phyloP scores from a whole-genome alignment of 2,797 vertebrate species.

The Pangasius djambal region DNA sequence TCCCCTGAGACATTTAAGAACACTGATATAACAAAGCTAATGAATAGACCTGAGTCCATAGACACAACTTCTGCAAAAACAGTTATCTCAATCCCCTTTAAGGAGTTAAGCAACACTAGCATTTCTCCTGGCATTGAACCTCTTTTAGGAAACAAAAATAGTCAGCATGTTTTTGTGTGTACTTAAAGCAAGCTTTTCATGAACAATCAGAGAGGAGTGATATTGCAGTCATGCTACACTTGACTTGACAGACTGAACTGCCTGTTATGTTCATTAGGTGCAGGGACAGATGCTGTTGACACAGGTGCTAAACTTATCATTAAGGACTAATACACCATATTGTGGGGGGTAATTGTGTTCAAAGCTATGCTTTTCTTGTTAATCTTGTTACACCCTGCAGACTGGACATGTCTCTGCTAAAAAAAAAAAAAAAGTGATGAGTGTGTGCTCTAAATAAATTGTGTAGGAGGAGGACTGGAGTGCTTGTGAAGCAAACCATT shows the following conservation, averaged over 20 bases:
- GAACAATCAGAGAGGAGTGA: slow-evolving; percentile 39
- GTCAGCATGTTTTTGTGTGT: slow-evolving; percentile 28
- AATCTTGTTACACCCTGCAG: slow-evolving; percentile 58
- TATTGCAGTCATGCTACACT: slow-evolving; percentile 65
- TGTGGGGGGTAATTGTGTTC: slow-evolving; percentile 65
- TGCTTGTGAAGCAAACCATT: slow-evolving; percentile 46
- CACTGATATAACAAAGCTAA: slow-evolving; percentile 30
- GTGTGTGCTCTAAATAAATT: slow-evolving; percentile 31
- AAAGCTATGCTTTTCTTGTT: slow-evolving; percentile 50
- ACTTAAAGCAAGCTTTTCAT: slow-evolving; percentile 20
- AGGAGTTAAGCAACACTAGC: neutral
- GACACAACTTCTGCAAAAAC: slow-evolving; percentile 17
- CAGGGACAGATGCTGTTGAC: slow-evolving; percentile 66
- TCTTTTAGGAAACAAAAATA: slow-evolving; percentile 34
- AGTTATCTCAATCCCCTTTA: neutral
- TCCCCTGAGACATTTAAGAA: neutral
- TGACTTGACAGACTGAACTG: slow-evolving; percentile 52
- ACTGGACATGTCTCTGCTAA: slow-evolving; percentile 27
- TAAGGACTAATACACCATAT: slow-evolving; percentile 63
- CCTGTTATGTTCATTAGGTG: slow-evolving; percentile 58
- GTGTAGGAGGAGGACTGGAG: neutral
- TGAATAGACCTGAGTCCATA: neutral
- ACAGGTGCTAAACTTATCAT: slow-evolving; percentile 69
- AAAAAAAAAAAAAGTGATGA: slow-evolving; percentile 30
- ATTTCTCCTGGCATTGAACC: neutral